A percentile compares a stretch with the other conserved stretches of the same genome.
Conservation (phyloP, 1,140 invertebrate genomes). For the Sesamia nonagrioides region DNA sequence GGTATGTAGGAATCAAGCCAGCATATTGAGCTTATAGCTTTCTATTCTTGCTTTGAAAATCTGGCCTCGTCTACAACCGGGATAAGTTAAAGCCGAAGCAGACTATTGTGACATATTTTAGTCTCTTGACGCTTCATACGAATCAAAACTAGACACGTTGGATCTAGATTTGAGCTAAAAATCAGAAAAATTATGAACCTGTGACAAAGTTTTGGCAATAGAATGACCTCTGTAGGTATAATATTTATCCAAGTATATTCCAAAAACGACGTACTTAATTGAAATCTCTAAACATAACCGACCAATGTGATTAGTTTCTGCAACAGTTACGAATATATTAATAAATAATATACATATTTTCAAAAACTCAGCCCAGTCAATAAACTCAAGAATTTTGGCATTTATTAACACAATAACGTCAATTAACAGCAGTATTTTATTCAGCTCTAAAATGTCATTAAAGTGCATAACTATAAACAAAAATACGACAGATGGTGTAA, state of each 20-base stretch:
- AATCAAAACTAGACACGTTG: background rate
- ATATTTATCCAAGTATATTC: background rate
- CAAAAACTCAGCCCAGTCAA: background rate
- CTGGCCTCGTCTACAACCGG: no score
- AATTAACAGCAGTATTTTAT: conserved; percentile 35
- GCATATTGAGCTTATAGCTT: no score
- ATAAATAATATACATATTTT: no score
- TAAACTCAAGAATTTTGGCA: conserved; percentile 18
- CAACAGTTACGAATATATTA: background rate
- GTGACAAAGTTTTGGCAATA: background rate
- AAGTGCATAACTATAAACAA: conserved; percentile 66
- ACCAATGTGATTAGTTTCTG: background rate
- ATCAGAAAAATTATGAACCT: background rate
- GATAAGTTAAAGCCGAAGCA: no score
- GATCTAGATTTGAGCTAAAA: background rate
- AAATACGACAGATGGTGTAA: conserved; percentile 74
- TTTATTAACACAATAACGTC: conserved; percentile 42
- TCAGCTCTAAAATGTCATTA: conserved; percentile 71
- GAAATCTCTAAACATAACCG: background rate
- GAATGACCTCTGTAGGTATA: background rate
- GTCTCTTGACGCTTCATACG: no score
- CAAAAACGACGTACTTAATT: background rate
- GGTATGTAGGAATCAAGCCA: no score
- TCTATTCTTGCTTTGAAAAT: no score
- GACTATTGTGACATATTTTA: no score